Percentiles rank a stretch among this genome's conserved stretches.
phyloP scores from a whole-genome alignment of 2,113 vertebrate genomes.

The Anolis carolinensis region DNA sequence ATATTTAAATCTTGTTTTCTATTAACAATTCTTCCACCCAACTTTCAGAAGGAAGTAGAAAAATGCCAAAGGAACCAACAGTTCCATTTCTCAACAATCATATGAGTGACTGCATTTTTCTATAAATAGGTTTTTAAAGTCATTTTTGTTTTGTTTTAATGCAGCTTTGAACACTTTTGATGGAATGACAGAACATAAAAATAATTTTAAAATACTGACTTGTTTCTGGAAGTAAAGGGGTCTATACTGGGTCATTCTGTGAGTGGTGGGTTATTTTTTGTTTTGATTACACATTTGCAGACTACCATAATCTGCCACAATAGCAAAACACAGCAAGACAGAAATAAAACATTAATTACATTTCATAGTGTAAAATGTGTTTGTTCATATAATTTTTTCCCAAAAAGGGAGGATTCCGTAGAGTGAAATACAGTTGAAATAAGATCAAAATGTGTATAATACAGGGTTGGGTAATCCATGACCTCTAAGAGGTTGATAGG shows the following conservation, averaged over 20 bases:
- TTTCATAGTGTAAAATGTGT: neutral
- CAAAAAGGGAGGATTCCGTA: conserved; percentile 24
- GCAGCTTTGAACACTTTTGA: no score
- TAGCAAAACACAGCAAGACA: conserved; percentile 4
- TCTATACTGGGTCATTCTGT: neutral
- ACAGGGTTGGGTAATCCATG: neutral
- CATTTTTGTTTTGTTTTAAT: no score
- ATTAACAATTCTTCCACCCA: neutral
- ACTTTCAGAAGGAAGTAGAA: neutral
- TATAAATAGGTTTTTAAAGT: neutral
- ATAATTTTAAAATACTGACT: no score
- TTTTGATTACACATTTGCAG: neutral
- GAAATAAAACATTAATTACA: conserved; percentile 10
- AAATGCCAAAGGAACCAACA: neutral
- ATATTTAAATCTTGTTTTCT: neutral
- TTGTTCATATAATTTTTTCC: conserved; percentile 35
- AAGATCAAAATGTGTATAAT: conserved; percentile 42
- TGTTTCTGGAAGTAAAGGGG: neutral
- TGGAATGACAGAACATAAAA: no score
- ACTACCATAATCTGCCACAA: neutral
- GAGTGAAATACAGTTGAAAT: conserved; percentile 45
- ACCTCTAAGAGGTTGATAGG: neutral
- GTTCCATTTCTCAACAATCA: neutral
- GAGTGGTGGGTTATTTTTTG: no score
- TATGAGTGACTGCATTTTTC: neutral